Conservation (phyloP, 2,797 vertebrate genomes). For the Distichodus sexfasciatus region DNA sequence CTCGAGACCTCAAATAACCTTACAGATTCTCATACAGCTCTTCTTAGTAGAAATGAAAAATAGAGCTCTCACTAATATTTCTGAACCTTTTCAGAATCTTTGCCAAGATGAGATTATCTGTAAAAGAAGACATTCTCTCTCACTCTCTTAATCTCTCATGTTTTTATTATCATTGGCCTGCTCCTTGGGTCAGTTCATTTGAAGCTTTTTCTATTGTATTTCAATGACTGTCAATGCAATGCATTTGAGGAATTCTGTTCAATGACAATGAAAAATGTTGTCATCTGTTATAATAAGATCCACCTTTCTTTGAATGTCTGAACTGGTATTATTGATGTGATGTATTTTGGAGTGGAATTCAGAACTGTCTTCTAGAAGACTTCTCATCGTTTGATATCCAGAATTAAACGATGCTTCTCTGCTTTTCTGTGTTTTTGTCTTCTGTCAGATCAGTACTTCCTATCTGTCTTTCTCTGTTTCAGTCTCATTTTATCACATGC, state of each 20-base stretch:
- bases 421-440: too few species aligned
- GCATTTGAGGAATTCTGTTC: not conserved
- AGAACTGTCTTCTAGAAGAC: not conserved
- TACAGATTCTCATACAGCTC: not conserved
- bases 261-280: not conserved
- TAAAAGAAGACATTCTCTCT: not conserved
- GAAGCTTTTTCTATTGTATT: not conserved
- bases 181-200: not conserved
- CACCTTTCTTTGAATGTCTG: conserved; percentile 3
- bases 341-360: not conserved
- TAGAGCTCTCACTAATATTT: conserved; percentile 14
- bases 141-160: not conserved
- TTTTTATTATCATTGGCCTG: conserved; percentile 31
- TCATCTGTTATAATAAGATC: conserved; percentile 9
- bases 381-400: conserved; percentile 23
- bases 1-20: conserved; percentile 22
- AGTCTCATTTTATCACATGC: too few species aligned
- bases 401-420: too few species aligned
- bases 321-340: not conserved
- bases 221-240: conserved; percentile 5
- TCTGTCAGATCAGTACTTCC: too few species aligned
- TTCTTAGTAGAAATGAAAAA: conserved; percentile 28
- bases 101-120: conserved; percentile 22
- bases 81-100: conserved; percentile 7
- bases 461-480: too few species aligned